These are phyloP conservation scores for Anoncus sp. DNA, from an alignment of 2,888 invertebrate genomes.

Conservation along the genomic window DNA sequence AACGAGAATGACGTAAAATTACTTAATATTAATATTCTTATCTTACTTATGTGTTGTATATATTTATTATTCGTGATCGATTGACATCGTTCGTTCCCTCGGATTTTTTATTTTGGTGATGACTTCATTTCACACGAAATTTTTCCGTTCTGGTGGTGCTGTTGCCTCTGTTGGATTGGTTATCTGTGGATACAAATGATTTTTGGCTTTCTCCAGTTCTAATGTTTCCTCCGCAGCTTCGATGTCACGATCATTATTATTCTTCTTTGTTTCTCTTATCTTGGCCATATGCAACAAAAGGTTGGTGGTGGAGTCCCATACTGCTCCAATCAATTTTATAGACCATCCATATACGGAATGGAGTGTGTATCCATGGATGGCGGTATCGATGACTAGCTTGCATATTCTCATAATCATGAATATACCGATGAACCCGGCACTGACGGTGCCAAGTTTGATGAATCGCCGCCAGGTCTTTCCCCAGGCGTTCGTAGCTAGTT, in stretches of 20 bases:
- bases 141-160: background rate
- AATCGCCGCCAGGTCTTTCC: background rate
- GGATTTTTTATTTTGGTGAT: too few species aligned
- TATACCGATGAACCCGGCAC: constrained; percentile 21
- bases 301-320: constrained; percentile 15
- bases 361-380: background rate
- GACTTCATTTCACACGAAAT: background rate
- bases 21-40: too few species aligned
- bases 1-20: too few species aligned
- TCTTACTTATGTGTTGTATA: too few species aligned
- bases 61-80: too few species aligned
- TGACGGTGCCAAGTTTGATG: constrained; percentile 21
- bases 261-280: too few species aligned
- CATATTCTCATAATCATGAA: background rate
- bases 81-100: too few species aligned
- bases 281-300: constrained; percentile 5
- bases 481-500: constrained; percentile 2
- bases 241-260: too few species aligned
- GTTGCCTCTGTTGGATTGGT: background rate
- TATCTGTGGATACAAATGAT: too few species aligned
- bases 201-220: too few species aligned
- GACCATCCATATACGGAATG: constrained; percentile 18
- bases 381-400: constrained; percentile 13
- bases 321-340: constrained; percentile 4
- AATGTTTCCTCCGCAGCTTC: too few species aligned